A percentile compares a stretch with the other conserved stretches of the same genome.
These are phyloP conservation scores for Drosophila chauvacae DNA, from an alignment of 1,140 invertebrate species.

Conservation along the genomic window DNA sequence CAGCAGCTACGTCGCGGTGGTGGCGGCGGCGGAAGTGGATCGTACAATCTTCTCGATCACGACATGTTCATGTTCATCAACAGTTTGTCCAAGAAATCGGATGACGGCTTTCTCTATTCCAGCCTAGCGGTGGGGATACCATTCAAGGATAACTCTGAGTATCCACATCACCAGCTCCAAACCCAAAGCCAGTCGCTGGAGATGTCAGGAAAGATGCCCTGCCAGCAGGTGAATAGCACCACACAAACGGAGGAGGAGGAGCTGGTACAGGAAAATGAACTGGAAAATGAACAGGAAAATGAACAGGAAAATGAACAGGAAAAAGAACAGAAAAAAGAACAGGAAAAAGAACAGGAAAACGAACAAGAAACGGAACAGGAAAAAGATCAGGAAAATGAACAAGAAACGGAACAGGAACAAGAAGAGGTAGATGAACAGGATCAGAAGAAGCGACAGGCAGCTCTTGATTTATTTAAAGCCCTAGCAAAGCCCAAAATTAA, in stretches of 20 bases:
- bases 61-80: slow-evolving; percentile 72
- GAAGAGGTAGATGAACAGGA: neutral
- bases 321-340: neutral
- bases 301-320: neutral
- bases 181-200: neutral
- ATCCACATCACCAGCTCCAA: neutral
- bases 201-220: neutral
- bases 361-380: too few species aligned
- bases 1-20: slow-evolving; percentile 45
- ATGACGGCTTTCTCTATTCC: neutral
- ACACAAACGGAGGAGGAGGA: slow-evolving; percentile 8
- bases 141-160: neutral
- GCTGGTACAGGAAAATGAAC: neutral
- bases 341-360: too few species aligned
- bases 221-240: neutral
- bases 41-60: slow-evolving; percentile 69
- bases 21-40: neutral
- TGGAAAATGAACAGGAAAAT: too few species aligned
- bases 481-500: neutral
- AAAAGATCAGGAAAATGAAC: too few species aligned
- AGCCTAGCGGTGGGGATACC: slow-evolving; percentile 19
- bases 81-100: slow-evolving; percentile 19
- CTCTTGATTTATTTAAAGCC: too few species aligned
- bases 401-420: neutral
- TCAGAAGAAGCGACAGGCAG: neutral